These are phyloP conservation scores for Lepidotrigona ventralis DNA, from an alignment of 1,140 invertebrate genomes.

Conservation along the genomic window DNA sequence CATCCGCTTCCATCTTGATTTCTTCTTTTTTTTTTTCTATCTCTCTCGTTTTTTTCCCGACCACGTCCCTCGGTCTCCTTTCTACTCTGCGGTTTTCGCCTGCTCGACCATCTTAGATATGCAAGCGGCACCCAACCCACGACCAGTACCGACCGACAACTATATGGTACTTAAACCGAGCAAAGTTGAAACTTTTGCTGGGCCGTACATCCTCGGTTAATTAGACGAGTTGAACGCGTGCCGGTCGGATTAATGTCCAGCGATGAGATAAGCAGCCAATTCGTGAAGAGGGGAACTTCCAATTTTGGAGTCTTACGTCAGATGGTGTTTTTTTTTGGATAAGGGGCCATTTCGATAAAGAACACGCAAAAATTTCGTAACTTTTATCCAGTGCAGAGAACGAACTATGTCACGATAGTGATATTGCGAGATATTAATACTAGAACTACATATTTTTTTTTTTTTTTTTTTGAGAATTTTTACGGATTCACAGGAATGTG, in stretches of 20 bases:
- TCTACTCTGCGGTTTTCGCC: constrained; percentile 54
- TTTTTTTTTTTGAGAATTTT: too few species aligned
- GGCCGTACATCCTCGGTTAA: constrained; percentile 68
- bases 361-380: not conserved
- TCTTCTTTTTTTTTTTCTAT: constrained; percentile 64
- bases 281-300: not conserved
- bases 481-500: too few species aligned
- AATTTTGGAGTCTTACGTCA: not conserved
- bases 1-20: constrained; percentile 78
- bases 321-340: not conserved
- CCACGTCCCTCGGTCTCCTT: constrained; percentile 70
- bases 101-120: constrained; percentile 70
- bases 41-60: constrained; percentile 68
- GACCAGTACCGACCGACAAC: not conserved
- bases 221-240: constrained; percentile 68
- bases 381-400: too few species aligned
- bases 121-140: constrained; percentile 56
- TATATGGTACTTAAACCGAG: constrained; percentile 70
- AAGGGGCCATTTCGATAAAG: not conserved
- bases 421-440: too few species aligned
- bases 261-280: constrained; percentile 18
- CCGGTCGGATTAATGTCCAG: constrained; percentile 63
- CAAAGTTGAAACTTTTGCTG: constrained; percentile 49
- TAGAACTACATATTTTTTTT: too few species aligned
- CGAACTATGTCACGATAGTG: too few species aligned